These are phyloP conservation scores for Idris sp. DNA, from an alignment of 1,140 invertebrate species.

Conservation along the genomic window DNA sequence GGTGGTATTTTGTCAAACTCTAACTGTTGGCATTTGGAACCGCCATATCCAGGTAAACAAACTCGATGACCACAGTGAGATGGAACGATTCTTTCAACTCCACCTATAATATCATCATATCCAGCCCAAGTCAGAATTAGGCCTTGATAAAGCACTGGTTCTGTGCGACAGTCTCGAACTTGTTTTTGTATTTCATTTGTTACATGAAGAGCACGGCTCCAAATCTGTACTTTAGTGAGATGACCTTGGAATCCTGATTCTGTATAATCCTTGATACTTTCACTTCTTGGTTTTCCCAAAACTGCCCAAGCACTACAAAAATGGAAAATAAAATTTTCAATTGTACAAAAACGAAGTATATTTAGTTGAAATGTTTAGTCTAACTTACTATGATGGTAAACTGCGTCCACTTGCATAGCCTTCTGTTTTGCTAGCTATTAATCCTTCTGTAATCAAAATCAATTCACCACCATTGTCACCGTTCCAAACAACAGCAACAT, in stretches of 20 bases:
- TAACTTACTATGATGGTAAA: conserved; percentile 88
- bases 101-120: conserved; percentile 91
- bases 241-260: conserved; percentile 96
- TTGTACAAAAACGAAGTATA: no score
- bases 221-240: conserved; percentile 95
- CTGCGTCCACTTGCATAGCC: conserved; percentile 88
- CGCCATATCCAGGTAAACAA: conserved; percentile 90
- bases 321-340: no score
- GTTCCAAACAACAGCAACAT: conserved; percentile 95
- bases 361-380: conserved; percentile 25
- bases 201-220: conserved; percentile 93
- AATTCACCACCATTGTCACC: conserved; percentile 90
- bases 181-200: conserved; percentile 96
- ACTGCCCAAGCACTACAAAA: conserved; percentile 90
- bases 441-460: conserved; percentile 92
- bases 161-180: conserved; percentile 92
- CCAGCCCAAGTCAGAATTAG: conserved; percentile 94
- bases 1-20: conserved; percentile 91
- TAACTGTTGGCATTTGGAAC: conserved; percentile 89
- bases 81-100: conserved; percentile 94
- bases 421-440: conserved; percentile 93
- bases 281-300: conserved; percentile 91
- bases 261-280: conserved; percentile 85
- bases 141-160: conserved; percentile 92
- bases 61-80: conserved; percentile 92